These are phyloP conservation scores for Sebastes schlegelii DNA, from an alignment of 2,113 vertebrate species.

Conservation along the genomic window DNA sequence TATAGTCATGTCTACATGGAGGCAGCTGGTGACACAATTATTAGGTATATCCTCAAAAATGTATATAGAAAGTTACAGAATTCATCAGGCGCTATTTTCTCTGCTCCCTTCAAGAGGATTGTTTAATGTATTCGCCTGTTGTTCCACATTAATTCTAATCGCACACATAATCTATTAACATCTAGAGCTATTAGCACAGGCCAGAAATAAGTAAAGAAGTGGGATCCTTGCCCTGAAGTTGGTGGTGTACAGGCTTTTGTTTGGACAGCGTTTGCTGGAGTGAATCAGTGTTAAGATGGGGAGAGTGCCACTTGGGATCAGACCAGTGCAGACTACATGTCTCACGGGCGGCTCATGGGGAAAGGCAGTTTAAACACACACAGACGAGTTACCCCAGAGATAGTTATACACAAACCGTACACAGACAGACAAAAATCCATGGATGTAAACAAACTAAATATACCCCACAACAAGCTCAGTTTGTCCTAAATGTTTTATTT, in stretches of 20 bases:
- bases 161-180: conserved; percentile 47
- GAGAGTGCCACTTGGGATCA: conserved; percentile 43
- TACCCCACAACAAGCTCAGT: background rate
- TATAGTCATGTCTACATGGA: background rate
- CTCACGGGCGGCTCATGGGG: conserved; percentile 4
- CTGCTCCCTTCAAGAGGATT: background rate
- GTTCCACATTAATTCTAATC: conserved; percentile 30
- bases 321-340: conserved; percentile 14
- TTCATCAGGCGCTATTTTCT: background rate
- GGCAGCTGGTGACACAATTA: background rate
- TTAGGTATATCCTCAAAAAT: background rate
- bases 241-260: conserved; percentile 17
- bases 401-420: background rate
- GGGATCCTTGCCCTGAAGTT: conserved; percentile 2
- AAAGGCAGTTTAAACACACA: conserved; percentile 8
- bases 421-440: background rate
- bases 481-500: background rate
- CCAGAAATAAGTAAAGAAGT: conserved; percentile 4
- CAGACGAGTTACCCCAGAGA: background rate
- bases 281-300: conserved; percentile 33
- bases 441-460: background rate
- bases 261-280: conserved; percentile 50
- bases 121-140: conserved; percentile 50
- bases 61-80: background rate
- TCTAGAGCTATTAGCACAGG: conserved; percentile 21